Evolutionary conservation across 1,140 invertebrate genomes (phyloP).

Genomic region (Drosophila ercepeae): DNA sequence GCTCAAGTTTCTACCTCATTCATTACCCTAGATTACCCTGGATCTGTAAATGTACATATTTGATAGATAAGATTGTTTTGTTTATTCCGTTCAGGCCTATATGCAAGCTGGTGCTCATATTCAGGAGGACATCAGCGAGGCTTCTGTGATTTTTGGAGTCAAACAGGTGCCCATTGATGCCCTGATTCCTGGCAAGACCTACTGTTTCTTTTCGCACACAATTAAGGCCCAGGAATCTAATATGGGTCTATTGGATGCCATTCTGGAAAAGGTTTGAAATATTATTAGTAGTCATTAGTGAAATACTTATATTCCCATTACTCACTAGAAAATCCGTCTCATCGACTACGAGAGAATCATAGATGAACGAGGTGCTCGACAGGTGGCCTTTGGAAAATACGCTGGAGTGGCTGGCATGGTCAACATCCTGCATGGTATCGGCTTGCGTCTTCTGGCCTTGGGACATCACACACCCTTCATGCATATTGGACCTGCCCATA

Average conservation of each 20-base stretch:
- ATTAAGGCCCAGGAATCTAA: constrained; percentile 99
- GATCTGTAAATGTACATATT: not conserved
- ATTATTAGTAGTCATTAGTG: too few relatives aligned
- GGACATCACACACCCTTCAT: constrained; percentile 99
- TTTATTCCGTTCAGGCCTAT: constrained; percentile 87
- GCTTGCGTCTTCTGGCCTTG: constrained; percentile 95
- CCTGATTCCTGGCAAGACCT: constrained; percentile 97
- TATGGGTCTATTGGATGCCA: constrained; percentile 98
- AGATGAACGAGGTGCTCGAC: constrained; percentile 93
- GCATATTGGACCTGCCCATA: constrained; percentile 99
- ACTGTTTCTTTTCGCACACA: constrained; percentile 99
- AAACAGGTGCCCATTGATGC: constrained; percentile 98
- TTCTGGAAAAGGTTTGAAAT: constrained; percentile 92
- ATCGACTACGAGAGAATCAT: constrained; percentile 99
- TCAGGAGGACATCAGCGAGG: constrained; percentile 98
- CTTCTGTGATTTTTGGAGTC: constrained; percentile 97
- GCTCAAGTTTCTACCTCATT: not conserved
- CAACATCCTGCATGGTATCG: constrained; percentile 98
- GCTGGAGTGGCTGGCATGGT: constrained; percentile 99
- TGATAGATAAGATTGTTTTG: constrained; percentile 3
- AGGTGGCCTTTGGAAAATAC: constrained; percentile 99
- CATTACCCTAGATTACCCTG: not conserved
- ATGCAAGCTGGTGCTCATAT: constrained; percentile 94
- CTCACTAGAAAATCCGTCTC: constrained; percentile 93
- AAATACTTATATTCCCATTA: not conserved